Base-by-base conservation (phyloP, 2,113 vertebrate species). In the Dicaeum eximium region DNA sequence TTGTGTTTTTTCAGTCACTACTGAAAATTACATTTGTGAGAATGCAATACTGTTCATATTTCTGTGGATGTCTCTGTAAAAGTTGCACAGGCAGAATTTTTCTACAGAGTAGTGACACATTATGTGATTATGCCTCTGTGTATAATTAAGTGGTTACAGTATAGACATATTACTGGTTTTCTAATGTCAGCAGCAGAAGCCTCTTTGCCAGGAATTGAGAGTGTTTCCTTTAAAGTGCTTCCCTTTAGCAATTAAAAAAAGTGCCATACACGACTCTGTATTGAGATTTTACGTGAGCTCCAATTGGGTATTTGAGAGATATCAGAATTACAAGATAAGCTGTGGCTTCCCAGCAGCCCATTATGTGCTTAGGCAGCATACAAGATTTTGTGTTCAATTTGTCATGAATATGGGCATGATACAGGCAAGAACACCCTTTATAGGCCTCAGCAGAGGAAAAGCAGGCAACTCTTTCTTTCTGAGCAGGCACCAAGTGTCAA, bases 71-170 rank as follows among this genome's bases (percentile, higher is more conserved):
- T 95, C 94, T 88, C 83, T 90, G 37, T 80, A 90, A 51, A 93
- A 86, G 81, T 97, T 97, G 95, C 91, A 93, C 51, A 93, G 37
- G 54, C 25, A 66, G 92, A 90, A 37, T 18, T 92, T 95, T 80
- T 78, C 74, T 69, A 65, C 15, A 92, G 83, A 95, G 79, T 90
- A 96, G 70, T 95, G 93, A 96, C 92, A 97, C 33, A 17, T 79
- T 82, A 60, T 45, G 17, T 37, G 37, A 77, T 77, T 80, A 82
- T 5, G 1, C 10, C 16, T 44, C 58, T 78, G 22, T 48, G 23
- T 79, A 50, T 96, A 97, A 97, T 97, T 97, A 97, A 97, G 95
- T 95, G 89, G 94, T 96, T 97, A 94, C 54, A 95, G 67, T 96
- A 96, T 90, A 97, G 97, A 95, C 65, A 86, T 90, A 91, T 61